phyloP scores from a whole-genome alignment of 1,140 invertebrate genomes.

The Mamestra configurata region DNA sequence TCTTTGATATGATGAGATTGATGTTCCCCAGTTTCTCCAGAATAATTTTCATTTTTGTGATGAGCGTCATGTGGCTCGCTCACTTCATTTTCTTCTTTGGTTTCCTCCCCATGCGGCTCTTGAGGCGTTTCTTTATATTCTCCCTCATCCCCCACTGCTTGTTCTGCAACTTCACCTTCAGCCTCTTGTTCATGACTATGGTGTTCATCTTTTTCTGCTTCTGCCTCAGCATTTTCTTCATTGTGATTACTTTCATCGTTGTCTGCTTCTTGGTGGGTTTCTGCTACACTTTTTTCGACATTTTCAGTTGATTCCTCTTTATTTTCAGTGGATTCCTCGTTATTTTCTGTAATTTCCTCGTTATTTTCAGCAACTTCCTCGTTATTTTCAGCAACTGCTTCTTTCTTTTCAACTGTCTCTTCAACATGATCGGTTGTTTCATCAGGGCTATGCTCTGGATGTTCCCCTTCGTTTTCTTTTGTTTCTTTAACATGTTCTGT shows the following conservation, averaged over 20 bases:
- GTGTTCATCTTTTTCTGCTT: slow-evolving; percentile 49
- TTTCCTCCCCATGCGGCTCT: neutral
- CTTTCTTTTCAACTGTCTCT: slow-evolving; percentile 53
- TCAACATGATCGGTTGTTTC: slow-evolving; percentile 54
- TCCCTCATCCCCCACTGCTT: neutral
- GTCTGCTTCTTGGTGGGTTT: slow-evolving; percentile 42
- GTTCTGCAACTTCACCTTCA: neutral
- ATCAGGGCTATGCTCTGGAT: slow-evolving; percentile 38
- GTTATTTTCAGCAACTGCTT: slow-evolving; percentile 47
- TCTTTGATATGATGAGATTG: slow-evolving; percentile 62
- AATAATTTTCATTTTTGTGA: slow-evolving; percentile 48
- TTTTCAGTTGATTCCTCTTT: slow-evolving; percentile 10
- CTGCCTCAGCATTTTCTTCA: slow-evolving; percentile 46
- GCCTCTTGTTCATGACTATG: neutral
- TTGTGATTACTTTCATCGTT: slow-evolving; percentile 47
- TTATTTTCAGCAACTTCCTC: slow-evolving; percentile 17
- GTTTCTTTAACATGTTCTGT: slow-evolving; percentile 54
- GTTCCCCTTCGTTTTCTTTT: slow-evolving; percentile 54
- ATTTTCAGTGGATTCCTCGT: slow-evolving; percentile 40
- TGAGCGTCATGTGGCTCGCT: slow-evolving; percentile 42
- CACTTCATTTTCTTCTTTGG: neutral
- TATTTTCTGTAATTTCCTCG: neutral
- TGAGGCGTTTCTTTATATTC: neutral
- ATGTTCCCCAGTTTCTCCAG: slow-evolving; percentile 55
- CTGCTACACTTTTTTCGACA: slow-evolving; percentile 51